These are phyloP conservation scores for Acanthopleura granulata DNA, from an alignment of 2,888 invertebrate genomes.

Conservation along the genomic window DNA sequence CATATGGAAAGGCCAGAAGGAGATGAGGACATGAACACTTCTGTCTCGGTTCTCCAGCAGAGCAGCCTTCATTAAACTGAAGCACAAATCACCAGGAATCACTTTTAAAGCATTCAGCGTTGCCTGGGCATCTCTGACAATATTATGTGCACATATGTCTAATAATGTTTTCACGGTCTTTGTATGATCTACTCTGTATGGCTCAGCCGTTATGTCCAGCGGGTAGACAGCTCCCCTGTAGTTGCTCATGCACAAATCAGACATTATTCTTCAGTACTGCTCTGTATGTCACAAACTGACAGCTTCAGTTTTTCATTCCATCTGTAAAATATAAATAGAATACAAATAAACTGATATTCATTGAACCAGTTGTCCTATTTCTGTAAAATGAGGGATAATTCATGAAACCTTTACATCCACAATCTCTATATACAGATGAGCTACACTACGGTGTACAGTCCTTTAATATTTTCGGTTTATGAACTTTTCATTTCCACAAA, in stretches of 20 bases:
- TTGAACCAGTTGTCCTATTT: too few relatives aligned
- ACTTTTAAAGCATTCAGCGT: neutral
- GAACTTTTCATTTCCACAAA: too few relatives aligned
- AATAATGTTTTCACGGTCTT: neutral
- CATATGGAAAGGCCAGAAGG: slow-evolving; percentile 55
- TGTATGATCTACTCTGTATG: neutral
- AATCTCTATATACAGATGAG: too few relatives aligned
- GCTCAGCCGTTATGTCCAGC: neutral
- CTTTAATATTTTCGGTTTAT: too few relatives aligned
- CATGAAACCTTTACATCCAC: too few relatives aligned
- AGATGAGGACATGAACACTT: slow-evolving; percentile 56
- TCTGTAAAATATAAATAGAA: too few relatives aligned
- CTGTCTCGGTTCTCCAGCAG: slow-evolving; percentile 53
- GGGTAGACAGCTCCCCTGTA: slow-evolving; percentile 2
- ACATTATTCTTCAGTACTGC: too few relatives aligned
- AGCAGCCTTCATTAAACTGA: slow-evolving; percentile 49
- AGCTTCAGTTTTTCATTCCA: too few relatives aligned
- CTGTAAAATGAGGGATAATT: too few relatives aligned
- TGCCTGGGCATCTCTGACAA: neutral
- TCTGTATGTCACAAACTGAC: too few relatives aligned
- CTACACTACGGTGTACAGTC: too few relatives aligned
- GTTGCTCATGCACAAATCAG: neutral
- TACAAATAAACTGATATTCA: too few relatives aligned
- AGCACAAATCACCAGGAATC: neutral
- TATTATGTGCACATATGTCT: neutral